These are phyloP conservation scores for Chelon labrosus DNA, from an alignment of 2,797 vertebrate genomes.

Conservation along the genomic window DNA sequence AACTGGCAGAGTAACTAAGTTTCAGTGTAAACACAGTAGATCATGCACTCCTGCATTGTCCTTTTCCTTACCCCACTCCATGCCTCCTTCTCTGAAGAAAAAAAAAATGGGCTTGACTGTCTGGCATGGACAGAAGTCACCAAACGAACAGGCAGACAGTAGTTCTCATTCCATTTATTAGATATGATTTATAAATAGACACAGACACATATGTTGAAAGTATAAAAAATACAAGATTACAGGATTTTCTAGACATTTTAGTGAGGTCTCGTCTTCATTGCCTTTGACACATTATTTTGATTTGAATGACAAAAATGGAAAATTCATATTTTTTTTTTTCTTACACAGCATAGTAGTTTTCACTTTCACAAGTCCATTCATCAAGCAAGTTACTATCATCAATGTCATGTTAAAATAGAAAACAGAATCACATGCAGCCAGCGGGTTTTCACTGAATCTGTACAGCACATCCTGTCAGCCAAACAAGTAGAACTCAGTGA, in stretches of 20 bases:
- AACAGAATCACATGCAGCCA: constrained; percentile 83
- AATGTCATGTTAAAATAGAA: constrained; percentile 72
- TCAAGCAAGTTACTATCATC: constrained; percentile 78
- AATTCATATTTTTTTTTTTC: constrained; percentile 60
- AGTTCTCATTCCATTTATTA: constrained; percentile 84
- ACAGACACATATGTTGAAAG: constrained; percentile 79
- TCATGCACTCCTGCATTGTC: no score
- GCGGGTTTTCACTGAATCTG: constrained; percentile 61
- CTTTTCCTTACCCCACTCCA: neutral
- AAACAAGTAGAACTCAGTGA: constrained; percentile 33
- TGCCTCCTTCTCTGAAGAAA: neutral
- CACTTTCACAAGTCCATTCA: constrained; percentile 79
- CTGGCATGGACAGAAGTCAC: neutral
- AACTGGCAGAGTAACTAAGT: no score
- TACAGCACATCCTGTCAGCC: constrained; percentile 62
- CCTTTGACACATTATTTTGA: constrained; percentile 66
- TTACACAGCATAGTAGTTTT: constrained; percentile 70
- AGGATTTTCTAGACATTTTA: constrained; percentile 74
- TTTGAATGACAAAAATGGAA: constrained; percentile 74
- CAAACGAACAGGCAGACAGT: constrained; percentile 20
- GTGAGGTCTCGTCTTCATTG: constrained; percentile 76
- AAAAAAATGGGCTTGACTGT: neutral
- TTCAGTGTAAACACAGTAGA: no score
- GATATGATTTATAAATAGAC: constrained; percentile 84
- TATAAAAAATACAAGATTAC: constrained; percentile 83